Evolutionary conservation across 2,113 vertebrate genomes (phyloP).

Genomic region (Tachysurus fulvidraco): DNA sequence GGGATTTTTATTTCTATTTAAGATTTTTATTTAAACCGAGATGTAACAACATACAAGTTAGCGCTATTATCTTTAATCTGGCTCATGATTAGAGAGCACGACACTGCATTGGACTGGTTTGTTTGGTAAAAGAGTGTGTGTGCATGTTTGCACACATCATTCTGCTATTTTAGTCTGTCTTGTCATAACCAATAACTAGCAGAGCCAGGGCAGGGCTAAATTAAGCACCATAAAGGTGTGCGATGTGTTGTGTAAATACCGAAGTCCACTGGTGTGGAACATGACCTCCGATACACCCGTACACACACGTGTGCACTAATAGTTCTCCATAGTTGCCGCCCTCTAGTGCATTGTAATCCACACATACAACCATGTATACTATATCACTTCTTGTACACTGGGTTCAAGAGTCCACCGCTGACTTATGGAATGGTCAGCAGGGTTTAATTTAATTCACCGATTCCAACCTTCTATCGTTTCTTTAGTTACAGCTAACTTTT

Average conservation of each 20-base stretch:
- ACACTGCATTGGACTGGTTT: conserved; percentile 25
- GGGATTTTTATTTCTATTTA: background rate
- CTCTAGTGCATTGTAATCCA: background rate
- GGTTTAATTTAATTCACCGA: background rate
- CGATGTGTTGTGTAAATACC: conserved; percentile 34
- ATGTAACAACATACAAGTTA: background rate
- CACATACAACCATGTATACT: background rate
- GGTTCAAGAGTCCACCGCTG: background rate
- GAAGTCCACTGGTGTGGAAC: conserved; percentile 20
- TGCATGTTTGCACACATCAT: background rate
- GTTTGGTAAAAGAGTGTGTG: conserved; percentile 25
- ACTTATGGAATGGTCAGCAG: background rate
- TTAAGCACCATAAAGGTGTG: conserved; percentile 30
- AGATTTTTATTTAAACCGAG: background rate
- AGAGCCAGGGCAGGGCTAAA: conserved; percentile 22
- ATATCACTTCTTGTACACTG: background rate
- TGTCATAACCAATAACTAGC: conserved; percentile 39
- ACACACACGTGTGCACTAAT: background rate
- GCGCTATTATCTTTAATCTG: background rate
- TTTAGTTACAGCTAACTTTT: background rate
- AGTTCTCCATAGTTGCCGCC: background rate
- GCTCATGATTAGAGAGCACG: background rate
- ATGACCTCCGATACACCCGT: background rate
- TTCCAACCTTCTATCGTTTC: background rate
- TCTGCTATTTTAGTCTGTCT: conserved; percentile 37